A percentile compares a stretch with the other conserved stretches of the same genome.
phyloP scores from a whole-genome alignment of 2,113 vertebrate species.

The Pachyramphus minor region DNA sequence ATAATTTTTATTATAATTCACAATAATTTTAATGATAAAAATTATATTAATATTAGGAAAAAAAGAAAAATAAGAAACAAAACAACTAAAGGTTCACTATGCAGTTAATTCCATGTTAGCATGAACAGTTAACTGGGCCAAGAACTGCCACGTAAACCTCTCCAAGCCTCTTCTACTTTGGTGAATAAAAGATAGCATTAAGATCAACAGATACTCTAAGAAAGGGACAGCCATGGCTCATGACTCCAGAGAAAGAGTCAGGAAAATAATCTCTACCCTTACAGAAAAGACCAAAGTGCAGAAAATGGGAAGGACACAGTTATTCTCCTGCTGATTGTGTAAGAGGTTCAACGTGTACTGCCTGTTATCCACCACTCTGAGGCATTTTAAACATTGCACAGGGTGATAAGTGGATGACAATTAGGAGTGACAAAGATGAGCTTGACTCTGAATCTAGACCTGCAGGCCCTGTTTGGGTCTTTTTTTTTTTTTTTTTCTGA shows the following conservation, averaged over 20 bases:
- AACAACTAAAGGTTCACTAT: fast-evolving
- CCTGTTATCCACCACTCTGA: background rate
- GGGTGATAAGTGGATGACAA: background rate
- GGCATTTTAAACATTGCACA: background rate
- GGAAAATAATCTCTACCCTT: background rate
- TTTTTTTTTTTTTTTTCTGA: background rate
- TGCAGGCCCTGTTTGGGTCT: background rate
- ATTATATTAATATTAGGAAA: background rate
- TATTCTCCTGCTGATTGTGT: background rate
- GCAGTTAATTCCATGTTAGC: background rate
- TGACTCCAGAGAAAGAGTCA: background rate
- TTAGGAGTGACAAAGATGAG: background rate
- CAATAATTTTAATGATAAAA: background rate
- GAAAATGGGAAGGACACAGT: background rate
- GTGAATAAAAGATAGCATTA: background rate
- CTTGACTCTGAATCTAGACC: background rate
- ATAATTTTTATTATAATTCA: background rate
- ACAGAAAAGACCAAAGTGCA: background rate
- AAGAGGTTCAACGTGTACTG: fast-evolving
- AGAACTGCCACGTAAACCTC: fast-evolving
- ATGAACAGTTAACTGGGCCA: background rate
- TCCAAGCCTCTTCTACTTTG: background rate
- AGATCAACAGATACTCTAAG: background rate
- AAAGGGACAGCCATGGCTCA: background rate
- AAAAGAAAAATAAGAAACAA: background rate